phyloP scores from a whole-genome alignment of 2,113 vertebrate species.

The Chloebia gouldiae region DNA sequence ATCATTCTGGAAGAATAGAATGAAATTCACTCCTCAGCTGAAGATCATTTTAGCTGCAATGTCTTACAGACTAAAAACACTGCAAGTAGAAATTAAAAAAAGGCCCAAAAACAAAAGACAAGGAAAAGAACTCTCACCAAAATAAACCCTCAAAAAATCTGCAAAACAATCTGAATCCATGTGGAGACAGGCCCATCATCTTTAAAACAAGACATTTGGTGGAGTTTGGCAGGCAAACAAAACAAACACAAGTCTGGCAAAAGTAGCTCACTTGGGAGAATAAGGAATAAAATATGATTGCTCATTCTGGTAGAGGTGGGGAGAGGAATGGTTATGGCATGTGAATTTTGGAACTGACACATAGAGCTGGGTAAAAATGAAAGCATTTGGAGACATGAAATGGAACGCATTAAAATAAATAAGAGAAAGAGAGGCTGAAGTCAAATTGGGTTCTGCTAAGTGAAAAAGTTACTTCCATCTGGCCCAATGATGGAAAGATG shows the following conservation, averaged over 20 bases:
- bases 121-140: background rate
- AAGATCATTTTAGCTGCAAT: background rate
- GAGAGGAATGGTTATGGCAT: background rate
- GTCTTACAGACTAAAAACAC: background rate
- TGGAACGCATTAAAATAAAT: constrained; percentile 11
- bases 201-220: constrained; percentile 49
- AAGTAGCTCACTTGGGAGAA: background rate
- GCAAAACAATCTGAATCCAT: background rate
- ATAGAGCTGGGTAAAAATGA: background rate
- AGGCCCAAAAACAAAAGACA: background rate
- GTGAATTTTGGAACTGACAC: constrained; percentile 24
- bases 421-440: background rate
- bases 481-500: background rate
- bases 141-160: background rate
- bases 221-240: constrained; percentile 19
- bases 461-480: background rate
- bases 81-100: background rate
- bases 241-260: constrained; percentile 43
- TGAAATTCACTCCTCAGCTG: background rate
- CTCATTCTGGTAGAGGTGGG: constrained; percentile 26
- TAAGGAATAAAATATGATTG: background rate
- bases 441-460: background rate
- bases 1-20: background rate
- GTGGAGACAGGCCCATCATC: background rate
- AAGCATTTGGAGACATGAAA: constrained; percentile 12